Conservation (phyloP, 1,140 invertebrate species). For the Leucophenga varia region DNA sequence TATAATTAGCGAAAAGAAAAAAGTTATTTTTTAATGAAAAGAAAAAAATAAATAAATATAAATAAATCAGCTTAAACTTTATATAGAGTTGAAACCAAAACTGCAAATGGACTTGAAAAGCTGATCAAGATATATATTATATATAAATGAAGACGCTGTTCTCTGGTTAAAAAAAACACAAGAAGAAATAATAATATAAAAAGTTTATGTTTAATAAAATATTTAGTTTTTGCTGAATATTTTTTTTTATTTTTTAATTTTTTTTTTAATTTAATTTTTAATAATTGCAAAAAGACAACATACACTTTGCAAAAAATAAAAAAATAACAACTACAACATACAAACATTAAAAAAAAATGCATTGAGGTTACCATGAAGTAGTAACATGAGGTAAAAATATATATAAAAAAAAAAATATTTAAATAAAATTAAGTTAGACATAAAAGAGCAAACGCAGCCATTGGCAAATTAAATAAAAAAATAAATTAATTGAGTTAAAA, state of each 20-base stretch:
- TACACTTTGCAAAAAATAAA: conserved; percentile 11
- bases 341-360: background rate
- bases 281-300: conserved; percentile 6
- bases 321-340: conserved; percentile 6
- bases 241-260: too few species aligned
- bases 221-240: conserved; percentile 40
- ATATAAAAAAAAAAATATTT: background rate
- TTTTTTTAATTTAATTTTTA: too few species aligned
- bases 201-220: conserved; percentile 46
- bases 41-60: conserved; percentile 3
- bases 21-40: conserved; percentile 21
- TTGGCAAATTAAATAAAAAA: conserved; percentile 2
- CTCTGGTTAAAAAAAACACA: conserved; percentile 24
- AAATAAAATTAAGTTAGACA: conserved; percentile 5
- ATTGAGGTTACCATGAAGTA: background rate
- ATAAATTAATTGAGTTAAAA: too few species aligned
- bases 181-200: conserved; percentile 7
- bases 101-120: conserved; percentile 37
- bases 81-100: conserved; percentile 22
- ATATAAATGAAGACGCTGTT: conserved; percentile 39
- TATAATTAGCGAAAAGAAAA: conserved; percentile 24
- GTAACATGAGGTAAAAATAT: conserved; percentile 1
- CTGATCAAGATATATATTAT: conserved; percentile 23
- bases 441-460: too few species aligned
- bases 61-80: conserved; percentile 35